These are phyloP conservation scores for Papilio polyxenes DNA, from an alignment of 1,140 invertebrate species.

Conservation along the genomic window DNA sequence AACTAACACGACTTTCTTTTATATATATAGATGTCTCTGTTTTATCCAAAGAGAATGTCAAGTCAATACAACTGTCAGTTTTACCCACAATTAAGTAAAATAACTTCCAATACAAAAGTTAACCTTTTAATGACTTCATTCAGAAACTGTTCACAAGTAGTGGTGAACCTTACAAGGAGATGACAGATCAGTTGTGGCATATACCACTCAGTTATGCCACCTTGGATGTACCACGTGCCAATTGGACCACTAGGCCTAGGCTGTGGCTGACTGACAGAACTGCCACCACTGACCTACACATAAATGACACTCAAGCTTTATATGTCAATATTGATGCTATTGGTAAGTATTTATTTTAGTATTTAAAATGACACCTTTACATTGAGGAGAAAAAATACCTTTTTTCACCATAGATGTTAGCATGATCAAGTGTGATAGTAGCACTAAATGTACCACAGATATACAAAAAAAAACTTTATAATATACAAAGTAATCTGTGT, in stretches of 20 bases:
- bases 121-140: slow-evolving; percentile 33
- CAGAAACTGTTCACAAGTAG: slow-evolving; percentile 80
- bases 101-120: background rate
- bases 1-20: slow-evolving; percentile 36
- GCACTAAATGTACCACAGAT: too few relatives aligned
- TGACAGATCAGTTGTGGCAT: slow-evolving; percentile 69
- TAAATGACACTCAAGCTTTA: slow-evolving; percentile 60
- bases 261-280: slow-evolving; percentile 64
- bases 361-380: background rate
- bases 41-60: too few relatives aligned
- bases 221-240: slow-evolving; percentile 43
- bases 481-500: too few relatives aligned
- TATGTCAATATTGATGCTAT: slow-evolving; percentile 75
- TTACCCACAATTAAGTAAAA: background rate
- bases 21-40: background rate
- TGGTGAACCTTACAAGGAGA: slow-evolving; percentile 52
- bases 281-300: slow-evolving; percentile 45
- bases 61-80: too few relatives aligned
- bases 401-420: too few relatives aligned
- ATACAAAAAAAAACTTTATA: too few relatives aligned
- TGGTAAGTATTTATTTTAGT: slow-evolving; percentile 58
- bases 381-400: too few relatives aligned
- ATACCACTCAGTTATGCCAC: slow-evolving; percentile 71
- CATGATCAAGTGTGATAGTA: too few relatives aligned
- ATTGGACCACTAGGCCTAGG: slow-evolving; percentile 56